Conservation (phyloP, 2,888 invertebrate genomes). For the Chromoteleia sp. region DNA sequence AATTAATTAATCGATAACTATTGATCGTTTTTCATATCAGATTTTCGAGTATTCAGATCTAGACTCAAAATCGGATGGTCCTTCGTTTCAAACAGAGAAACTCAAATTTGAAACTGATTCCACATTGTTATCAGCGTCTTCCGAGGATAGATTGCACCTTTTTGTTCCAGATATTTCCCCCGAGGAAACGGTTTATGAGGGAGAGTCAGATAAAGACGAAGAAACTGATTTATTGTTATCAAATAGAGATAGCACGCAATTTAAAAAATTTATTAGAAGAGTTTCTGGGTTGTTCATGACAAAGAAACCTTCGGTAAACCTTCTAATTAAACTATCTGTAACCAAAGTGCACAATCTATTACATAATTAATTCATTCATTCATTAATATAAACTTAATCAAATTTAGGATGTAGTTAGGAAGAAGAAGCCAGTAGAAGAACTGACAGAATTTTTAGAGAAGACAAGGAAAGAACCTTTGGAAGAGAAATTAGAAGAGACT, state of each 20-base stretch:
- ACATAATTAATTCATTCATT: no score
- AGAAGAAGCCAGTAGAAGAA: slow-evolving; percentile 1
- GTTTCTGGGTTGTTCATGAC: background rate
- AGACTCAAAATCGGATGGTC: no score
- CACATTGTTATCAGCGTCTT: slow-evolving; percentile 1
- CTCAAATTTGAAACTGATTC: slow-evolving; percentile 45
- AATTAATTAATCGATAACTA: background rate
- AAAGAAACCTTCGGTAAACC: background rate
- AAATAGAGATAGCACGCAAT: slow-evolving; percentile 1
- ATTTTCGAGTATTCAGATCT: slow-evolving; percentile 24
- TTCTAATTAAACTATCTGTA: background rate
- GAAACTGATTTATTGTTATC: slow-evolving; percentile 35
- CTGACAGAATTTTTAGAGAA: slow-evolving; percentile 13
- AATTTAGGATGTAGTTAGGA: no score
- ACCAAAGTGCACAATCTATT: no score
- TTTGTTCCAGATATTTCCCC: slow-evolving; percentile 77
- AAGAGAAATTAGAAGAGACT: background rate
- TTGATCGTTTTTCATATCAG: slow-evolving; percentile 3
- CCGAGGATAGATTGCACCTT: slow-evolving; percentile 54
- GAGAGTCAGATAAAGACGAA: slow-evolving; percentile 69
- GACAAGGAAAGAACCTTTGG: background rate
- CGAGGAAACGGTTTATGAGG: slow-evolving; percentile 74
- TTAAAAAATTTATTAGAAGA: background rate
- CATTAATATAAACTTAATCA: no score
- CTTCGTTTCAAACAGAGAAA: slow-evolving; percentile 54